Conservation (phyloP, 2,113 vertebrate species). For the Oenanthe oenanthe region DNA sequence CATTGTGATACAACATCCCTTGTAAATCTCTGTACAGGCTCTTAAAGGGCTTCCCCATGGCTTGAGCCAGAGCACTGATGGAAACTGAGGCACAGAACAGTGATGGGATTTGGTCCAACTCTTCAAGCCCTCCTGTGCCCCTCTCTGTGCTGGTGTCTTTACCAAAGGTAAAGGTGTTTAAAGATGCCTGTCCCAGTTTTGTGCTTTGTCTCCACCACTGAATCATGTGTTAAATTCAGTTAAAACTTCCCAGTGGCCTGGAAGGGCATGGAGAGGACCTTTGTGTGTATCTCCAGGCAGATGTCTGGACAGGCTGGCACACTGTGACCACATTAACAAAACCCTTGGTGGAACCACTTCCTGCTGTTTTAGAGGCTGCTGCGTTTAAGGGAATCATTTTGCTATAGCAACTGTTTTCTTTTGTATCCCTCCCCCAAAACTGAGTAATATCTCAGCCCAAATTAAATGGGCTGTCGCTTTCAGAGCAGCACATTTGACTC, state of each 20-base stretch:
- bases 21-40: not conserved
- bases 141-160: not conserved
- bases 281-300: not conserved
- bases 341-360: not conserved
- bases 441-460: not conserved
- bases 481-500: not conserved
- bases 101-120: not conserved
- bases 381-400: not conserved
- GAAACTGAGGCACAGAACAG: not conserved
- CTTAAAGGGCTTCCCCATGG: fast-evolving
- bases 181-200: not conserved
- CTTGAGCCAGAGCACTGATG: not conserved
- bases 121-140: not conserved
- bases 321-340: not conserved
- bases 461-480: not conserved
- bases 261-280: not conserved
- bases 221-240: not conserved
- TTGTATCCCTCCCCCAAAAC: not conserved
- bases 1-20: not conserved
- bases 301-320: not conserved
- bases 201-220: not conserved
- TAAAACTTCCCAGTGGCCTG: not conserved
- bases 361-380: not conserved
- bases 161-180: not conserved
- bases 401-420: not conserved